These are phyloP conservation scores for Protonemura montana DNA, from an alignment of 2,888 invertebrate species.

Conservation along the genomic window DNA sequence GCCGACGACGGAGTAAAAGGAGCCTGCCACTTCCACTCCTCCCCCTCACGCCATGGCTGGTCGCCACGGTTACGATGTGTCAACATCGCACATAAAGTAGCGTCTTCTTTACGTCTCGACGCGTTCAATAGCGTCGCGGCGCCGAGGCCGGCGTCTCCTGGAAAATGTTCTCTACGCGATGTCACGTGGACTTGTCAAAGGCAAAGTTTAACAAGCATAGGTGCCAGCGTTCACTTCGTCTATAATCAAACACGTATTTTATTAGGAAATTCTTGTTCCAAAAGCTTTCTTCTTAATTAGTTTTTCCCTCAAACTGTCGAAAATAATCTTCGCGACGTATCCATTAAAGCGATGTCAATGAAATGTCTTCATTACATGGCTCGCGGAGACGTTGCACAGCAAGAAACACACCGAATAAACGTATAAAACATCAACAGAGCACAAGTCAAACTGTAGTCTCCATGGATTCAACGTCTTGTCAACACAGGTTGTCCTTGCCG, in stretches of 20 bases:
- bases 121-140: conserved; percentile 34
- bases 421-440: conserved; percentile 26
- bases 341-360: conserved; percentile 1
- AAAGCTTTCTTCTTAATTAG: conserved; percentile 1
- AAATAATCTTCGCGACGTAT: not conserved
- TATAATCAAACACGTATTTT: conserved; percentile 12
- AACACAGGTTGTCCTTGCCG: conserved; percentile 77
- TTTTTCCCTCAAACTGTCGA: not conserved
- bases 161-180: not conserved
- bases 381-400: not conserved
- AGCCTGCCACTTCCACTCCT: not conserved
- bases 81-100: conserved; percentile 39
- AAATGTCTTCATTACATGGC: conserved; percentile 9
- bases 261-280: not conserved
- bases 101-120: conserved; percentile 14
- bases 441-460: conserved; percentile 53
- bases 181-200: not conserved
- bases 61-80: conserved; percentile 41
- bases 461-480: conserved; percentile 61
- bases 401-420: conserved; percentile 17
- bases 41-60: conserved; percentile 15
- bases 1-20: conserved; percentile 26
- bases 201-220: not conserved
- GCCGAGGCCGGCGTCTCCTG: not conserved
- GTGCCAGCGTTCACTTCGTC: not conserved